Evolutionary conservation across 1,140 invertebrate genomes (phyloP), one percentile per base, ranked within the genome.

Genomic region (Heliconius melpomene): DNA sequence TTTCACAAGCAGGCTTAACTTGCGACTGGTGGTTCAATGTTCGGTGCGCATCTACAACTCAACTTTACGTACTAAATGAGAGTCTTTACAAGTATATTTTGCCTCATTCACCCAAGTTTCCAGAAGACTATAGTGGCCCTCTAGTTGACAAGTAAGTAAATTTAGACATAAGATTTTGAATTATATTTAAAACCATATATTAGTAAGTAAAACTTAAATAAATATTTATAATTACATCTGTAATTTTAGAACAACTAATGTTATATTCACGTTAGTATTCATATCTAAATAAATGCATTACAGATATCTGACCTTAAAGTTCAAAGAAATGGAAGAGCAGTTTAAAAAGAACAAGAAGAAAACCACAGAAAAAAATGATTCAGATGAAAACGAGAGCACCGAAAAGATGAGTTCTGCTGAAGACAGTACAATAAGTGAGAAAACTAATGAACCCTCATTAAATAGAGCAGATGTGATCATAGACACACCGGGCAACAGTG

Each of bases 21-120:
- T 98, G 98, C 84, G 97, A 98, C 90, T 98, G 98, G 98, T 98
- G 98, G 98, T 98, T 98, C 91, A 98, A 98, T 88, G 97, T 98
- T 0, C 96, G 97, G 82, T 98, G 98, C 89, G 96, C 96, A 32
- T 96, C 97, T 3, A 98, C 98, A 0, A 93, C 97, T 1, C 97
- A 98, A 88, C 95, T 98, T 0, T 98, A 98, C 89, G 97, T 98
- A 9, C 92, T 98, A 1, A 98, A 98, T 83, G 97, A 98, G 88
- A 96, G 98, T 66, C 95, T 98, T 1, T 98, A 98, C 89, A 98
- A 98, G 87, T 98, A 97, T 87, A 98, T 98, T 79, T 90, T 98
- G 83, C 97, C 97, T 16, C 96, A 97, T 81, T 96, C 97, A 88
- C 97, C 97, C 0, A 97, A 98, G 89, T 98, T 98, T 86, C 97